Evolutionary conservation across 2,888 invertebrate species (phyloP).

Genomic region (Pelosia muscerda): DNA sequence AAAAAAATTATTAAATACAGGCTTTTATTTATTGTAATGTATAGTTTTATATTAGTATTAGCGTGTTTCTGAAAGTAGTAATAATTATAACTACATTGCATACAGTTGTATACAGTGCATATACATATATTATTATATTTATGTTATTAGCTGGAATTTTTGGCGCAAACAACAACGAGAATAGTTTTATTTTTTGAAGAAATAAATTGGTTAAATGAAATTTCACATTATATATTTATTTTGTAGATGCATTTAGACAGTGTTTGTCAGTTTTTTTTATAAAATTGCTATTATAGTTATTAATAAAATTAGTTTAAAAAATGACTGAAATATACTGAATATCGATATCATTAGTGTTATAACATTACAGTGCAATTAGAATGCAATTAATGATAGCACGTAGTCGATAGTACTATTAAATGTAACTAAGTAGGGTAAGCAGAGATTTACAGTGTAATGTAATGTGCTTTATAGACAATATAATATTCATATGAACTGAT

Average conservation of each 20-base stretch:
- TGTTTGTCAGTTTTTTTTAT: not conserved
- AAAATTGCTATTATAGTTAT: not conserved
- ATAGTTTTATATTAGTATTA: too few species aligned
- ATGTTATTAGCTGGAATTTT: too few species aligned
- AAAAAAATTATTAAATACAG: too few species aligned
- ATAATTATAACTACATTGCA: too few species aligned
- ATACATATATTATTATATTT: too few species aligned
- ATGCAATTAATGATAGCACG: slow-evolving; percentile 13
- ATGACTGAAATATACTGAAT: slow-evolving; percentile 9
- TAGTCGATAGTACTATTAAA: slow-evolving; percentile 12
- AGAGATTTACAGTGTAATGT: slow-evolving; percentile 25
- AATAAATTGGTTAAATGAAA: too few species aligned
- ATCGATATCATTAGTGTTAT: slow-evolving; percentile 1
- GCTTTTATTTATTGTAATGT: too few species aligned
- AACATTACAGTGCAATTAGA: slow-evolving; percentile 15
- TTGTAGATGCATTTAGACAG: not conserved
- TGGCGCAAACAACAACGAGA: too few species aligned
- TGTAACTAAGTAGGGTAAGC: slow-evolving; percentile 15
- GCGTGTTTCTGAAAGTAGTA: too few species aligned
- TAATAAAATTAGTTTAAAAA: not conserved
- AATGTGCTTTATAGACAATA: slow-evolving; percentile 39
- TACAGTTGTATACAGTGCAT: too few species aligned
- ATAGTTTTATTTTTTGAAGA: too few species aligned
- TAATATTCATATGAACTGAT: slow-evolving; percentile 21
- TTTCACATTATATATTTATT: not conserved